Conservation (phyloP, 2,888 invertebrate species). For the Acleris holmiana region DNA sequence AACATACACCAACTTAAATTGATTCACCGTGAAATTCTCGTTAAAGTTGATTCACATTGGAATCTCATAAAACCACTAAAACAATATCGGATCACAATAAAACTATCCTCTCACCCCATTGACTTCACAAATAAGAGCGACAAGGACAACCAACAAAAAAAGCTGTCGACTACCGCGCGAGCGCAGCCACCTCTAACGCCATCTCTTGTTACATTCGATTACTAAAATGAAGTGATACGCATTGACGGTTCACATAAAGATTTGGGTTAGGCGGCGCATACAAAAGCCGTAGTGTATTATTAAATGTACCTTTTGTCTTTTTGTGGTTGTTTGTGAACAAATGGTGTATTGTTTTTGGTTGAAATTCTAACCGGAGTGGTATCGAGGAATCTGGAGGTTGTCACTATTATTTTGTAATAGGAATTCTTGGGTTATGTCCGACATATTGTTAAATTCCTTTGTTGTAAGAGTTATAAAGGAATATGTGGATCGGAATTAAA, state of each 20-base stretch:
- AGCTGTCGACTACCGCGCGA: conserved; percentile 42
- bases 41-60: conserved; percentile 36
- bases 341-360: conserved; percentile 37
- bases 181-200: conserved; percentile 40
- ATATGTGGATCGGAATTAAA: conserved; percentile 10
- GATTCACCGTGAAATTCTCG: conserved; percentile 33
- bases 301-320: conserved; percentile 11
- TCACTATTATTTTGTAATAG: conserved; percentile 38
- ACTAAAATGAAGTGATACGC: conserved; percentile 33
- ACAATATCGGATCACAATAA: conserved; percentile 43
- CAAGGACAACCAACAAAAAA: conserved; percentile 42
- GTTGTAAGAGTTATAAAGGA: conserved; percentile 16
- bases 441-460: conserved; percentile 34
- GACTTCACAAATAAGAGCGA: conserved; percentile 44
- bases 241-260: conserved; percentile 37
- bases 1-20: conserved; percentile 25
- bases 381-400: conserved; percentile 36
- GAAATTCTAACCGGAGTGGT: conserved; percentile 33
- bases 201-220: conserved; percentile 27
- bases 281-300: conserved; percentile 23
- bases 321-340: conserved; percentile 29
- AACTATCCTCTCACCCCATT: conserved; percentile 40
- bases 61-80: conserved; percentile 37
- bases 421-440: conserved; percentile 37
- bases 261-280: conserved; percentile 16